Evolutionary conservation across 92 coral and sea anemone species (phyloP).

Genomic region (Phymanthus crucifer): DNA sequence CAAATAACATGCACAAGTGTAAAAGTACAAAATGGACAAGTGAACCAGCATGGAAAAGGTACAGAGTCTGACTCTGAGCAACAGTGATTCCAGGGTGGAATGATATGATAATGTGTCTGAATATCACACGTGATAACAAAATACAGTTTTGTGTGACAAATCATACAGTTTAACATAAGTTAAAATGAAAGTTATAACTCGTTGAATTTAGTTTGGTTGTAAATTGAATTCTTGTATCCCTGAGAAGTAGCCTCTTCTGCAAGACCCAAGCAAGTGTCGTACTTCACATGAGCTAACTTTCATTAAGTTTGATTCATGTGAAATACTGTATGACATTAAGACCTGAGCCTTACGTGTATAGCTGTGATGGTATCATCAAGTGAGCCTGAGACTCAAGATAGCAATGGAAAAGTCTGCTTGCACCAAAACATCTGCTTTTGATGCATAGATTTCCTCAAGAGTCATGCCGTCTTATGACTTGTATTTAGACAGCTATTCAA

Average conservation of each 20-base stretch:
- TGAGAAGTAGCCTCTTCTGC: too few species aligned
- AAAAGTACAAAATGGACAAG: conserved; percentile 82
- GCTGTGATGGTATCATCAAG: too few species aligned
- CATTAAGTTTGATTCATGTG: too few species aligned
- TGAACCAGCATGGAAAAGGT: conserved; percentile 75
- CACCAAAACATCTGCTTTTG: too few species aligned
- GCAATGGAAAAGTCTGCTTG: not conserved
- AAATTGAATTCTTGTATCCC: too few species aligned
- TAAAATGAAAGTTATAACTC: not conserved
- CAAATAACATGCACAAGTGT: conserved; percentile 58
- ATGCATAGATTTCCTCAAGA: too few species aligned
- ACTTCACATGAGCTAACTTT: too few species aligned
- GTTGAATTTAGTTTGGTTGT: too few species aligned
- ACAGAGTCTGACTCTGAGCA: conserved; percentile 20
- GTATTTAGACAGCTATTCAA: not conserved
- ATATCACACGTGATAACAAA: not conserved
- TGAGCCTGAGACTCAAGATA: too few species aligned
- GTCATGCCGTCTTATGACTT: not conserved
- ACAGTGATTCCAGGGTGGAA: not conserved
- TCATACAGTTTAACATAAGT: not conserved
- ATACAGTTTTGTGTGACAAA: not conserved
- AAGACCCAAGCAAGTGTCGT: too few species aligned
- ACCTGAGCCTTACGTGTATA: too few species aligned
- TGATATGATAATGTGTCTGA: not conserved
- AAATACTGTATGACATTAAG: too few species aligned